Percentiles rank a stretch among this genome's conserved stretches.
These are phyloP conservation scores for Metridium senile DNA, from an alignment of 92 coral and sea anemone genomes.

Conservation along the genomic window DNA sequence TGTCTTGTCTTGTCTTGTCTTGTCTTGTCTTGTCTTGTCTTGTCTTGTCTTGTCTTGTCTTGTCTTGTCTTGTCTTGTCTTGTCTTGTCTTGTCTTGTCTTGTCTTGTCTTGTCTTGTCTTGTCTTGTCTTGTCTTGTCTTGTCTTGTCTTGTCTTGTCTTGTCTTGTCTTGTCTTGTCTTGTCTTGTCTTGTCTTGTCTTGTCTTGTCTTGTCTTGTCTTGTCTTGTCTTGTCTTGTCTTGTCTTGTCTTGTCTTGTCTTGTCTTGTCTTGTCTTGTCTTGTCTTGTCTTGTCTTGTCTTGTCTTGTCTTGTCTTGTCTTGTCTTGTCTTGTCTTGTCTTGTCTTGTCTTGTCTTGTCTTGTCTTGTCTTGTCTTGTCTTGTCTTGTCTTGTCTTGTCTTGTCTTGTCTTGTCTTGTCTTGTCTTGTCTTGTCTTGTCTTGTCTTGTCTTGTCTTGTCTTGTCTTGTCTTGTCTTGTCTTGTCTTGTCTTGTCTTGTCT, in stretches of 20 bases:
- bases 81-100: not conserved
- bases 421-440: not conserved
- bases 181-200: not conserved
- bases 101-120: not conserved
- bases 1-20: not conserved
- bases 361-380: not conserved
- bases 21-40: not conserved
- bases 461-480: not conserved
- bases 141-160: not conserved
- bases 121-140: constrained; percentile 2
- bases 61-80: constrained; percentile 3
- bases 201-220: not conserved
- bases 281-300: not conserved
- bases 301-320: not conserved
- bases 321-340: constrained; percentile 1
- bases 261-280: not conserved
- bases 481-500: not conserved
- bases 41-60: not conserved
- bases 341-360: not conserved
- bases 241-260: not conserved
- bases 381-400: not conserved
- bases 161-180: not conserved
- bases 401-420: not conserved
- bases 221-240: not conserved
- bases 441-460: not conserved